phyloP scores from a whole-genome alignment of 2,113 vertebrate species.

The Phalacrocorax brasilianus region DNA sequence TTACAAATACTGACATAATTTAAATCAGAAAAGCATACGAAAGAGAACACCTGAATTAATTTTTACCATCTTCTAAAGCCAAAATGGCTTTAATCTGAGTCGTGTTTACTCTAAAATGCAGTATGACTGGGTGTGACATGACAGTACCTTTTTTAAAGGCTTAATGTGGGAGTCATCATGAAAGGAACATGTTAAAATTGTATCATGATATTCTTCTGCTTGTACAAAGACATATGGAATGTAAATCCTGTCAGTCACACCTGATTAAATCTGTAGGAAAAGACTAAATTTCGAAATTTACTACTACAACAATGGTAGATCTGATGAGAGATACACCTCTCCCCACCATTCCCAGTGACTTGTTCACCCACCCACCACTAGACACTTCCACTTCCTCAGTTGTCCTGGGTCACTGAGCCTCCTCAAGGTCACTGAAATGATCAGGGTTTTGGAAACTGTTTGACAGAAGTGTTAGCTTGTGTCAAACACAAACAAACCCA shows the following conservation, averaged over 20 bases:
- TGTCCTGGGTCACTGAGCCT: not conserved
- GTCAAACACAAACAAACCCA: not conserved
- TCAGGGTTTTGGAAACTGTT: not conserved
- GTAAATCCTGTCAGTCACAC: not conserved
- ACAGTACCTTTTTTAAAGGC: not conserved
- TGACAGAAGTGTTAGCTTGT: not conserved
- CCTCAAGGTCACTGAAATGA: accelerated
- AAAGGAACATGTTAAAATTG: not conserved
- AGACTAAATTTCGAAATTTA: not conserved
- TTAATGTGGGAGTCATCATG: not conserved
- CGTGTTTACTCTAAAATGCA: not conserved
- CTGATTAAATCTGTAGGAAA: not conserved
- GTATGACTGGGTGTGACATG: not conserved
- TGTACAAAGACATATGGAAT: not conserved
- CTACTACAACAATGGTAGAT: not conserved
- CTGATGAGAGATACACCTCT: not conserved
- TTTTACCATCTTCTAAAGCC: not conserved
- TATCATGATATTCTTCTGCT: not conserved
- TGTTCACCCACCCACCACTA: not conserved
- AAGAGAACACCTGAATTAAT: not conserved
- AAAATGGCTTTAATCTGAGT: not conserved
- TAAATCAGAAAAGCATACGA: not conserved
- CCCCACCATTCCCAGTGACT: not conserved
- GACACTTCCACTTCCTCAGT: not conserved
- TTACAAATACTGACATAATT: not conserved